Conservation (phyloP, 2,797 vertebrate species). For the Pseudomugil gertrudae region DNA sequence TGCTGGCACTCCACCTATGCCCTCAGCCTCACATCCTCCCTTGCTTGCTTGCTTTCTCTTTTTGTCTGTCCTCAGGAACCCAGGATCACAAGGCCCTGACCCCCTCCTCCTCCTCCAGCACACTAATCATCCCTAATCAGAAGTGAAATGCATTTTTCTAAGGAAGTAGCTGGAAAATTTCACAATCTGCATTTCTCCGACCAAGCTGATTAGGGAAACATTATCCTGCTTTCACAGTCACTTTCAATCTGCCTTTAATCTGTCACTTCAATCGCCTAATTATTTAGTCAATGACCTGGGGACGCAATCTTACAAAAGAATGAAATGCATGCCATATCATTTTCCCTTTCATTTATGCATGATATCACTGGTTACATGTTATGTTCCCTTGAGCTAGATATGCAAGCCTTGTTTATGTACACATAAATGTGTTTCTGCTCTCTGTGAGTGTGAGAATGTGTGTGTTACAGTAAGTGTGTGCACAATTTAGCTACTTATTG, state of each 20-base stretch:
- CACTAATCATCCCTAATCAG: slow-evolving; percentile 83
- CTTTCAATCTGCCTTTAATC: slow-evolving; percentile 89
- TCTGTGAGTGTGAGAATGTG: slow-evolving; percentile 17
- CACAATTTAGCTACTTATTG: slow-evolving; percentile 55
- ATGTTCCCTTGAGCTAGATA: slow-evolving; percentile 72
- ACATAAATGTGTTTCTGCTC: slow-evolving; percentile 36
- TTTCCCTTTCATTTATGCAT: slow-evolving; percentile 81
- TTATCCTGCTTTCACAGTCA: slow-evolving; percentile 88
- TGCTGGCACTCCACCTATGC: slow-evolving; percentile 53
- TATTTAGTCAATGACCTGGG: slow-evolving; percentile 87
- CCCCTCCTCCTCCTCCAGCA: slow-evolving; percentile 72
- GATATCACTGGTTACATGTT: slow-evolving; percentile 77
- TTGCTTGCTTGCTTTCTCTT: slow-evolving; percentile 24
- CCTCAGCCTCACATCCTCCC: slow-evolving; percentile 33
- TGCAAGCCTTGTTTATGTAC: slow-evolving; percentile 61
- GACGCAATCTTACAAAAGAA: slow-evolving; percentile 84
- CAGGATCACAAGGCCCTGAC: slow-evolving; percentile 72
- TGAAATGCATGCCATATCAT: slow-evolving; percentile 84
- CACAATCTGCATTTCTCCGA: slow-evolving; percentile 89
- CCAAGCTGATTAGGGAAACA: slow-evolving; percentile 89
- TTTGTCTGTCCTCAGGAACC: slow-evolving; percentile 63
- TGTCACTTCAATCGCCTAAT: slow-evolving; percentile 88
- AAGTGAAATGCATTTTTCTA: slow-evolving; percentile 90
- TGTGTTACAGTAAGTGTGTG: slow-evolving; percentile 12
- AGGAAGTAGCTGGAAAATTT: slow-evolving; percentile 90